phyloP scores from a whole-genome alignment of 1,140 invertebrate species.

The Linepithema humile region DNA sequence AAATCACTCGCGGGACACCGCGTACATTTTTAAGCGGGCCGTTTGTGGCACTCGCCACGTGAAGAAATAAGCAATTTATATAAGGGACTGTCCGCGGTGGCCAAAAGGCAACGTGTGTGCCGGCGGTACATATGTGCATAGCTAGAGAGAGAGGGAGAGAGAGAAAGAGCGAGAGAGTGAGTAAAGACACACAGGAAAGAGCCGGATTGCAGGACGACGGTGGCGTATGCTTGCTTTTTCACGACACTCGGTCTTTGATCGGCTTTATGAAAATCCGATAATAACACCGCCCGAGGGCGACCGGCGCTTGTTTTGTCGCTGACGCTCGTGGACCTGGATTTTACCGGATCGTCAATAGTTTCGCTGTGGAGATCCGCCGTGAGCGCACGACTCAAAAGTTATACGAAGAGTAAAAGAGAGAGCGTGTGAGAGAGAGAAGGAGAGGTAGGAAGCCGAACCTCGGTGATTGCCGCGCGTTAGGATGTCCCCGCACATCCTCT shows the following conservation, averaged over 20 bases:
- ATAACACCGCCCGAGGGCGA: constrained; percentile 49
- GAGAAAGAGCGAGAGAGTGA: neutral
- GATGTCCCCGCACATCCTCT: neutral
- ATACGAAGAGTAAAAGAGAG: neutral
- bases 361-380: neutral
- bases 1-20: constrained; percentile 29
- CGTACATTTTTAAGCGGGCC: constrained; percentile 38
- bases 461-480: constrained; percentile 53
- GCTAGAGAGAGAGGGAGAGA: constrained; percentile 27
- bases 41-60: constrained; percentile 15
- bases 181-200: neutral
- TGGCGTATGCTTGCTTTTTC: constrained; percentile 58
- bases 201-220: constrained; percentile 21
- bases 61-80: constrained; percentile 39
- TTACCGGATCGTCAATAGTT: constrained; percentile 44
- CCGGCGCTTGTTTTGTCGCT: constrained; percentile 55
- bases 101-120: neutral
- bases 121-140: neutral
- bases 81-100: constrained; percentile 19
- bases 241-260: constrained; percentile 61
- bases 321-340: neutral
- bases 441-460: neutral
- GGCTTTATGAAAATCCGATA: constrained; percentile 74
- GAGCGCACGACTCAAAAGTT: constrained; percentile 52
- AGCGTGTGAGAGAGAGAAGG: neutral